Evolutionary conservation across 2,888 invertebrate genomes (phyloP), one percentile per base, ranked within the genome.

Genomic region (Rhingia rostrata): DNA sequence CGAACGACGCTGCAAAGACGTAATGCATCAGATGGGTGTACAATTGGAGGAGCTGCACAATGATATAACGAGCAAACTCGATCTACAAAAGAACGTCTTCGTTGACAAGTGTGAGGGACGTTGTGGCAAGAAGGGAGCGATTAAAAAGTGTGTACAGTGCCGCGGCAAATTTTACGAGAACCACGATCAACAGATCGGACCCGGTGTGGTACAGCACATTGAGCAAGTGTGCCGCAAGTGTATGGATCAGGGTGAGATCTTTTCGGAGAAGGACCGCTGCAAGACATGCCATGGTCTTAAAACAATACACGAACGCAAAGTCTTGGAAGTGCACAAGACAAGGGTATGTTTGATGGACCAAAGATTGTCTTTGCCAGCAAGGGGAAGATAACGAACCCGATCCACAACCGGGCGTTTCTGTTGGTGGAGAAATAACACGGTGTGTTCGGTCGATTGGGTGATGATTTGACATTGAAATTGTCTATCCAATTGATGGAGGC

Each of bases 321-420:
- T 98, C 86, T 92, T 99, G 2, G 99, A 99, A 92, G 98, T 99
- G 10, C 97, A 98, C 89, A 95, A 63, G 98, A 98, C 87, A 94
- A 96, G 92, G 98, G 99, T 75, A 99, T 99, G 98, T 93, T 94
- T 56, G 98, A 99, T 91, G 98, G 97, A 0, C 98, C 99, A 91
- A 98, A 97, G 92, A 97, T 99, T 86, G 93, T 95, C 33, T 99
- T 99, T 90, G 93, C 93, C 86, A 98, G 98, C 0, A 98, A 99
- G 92, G 99, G 99, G n/a, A n/a, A 53, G 98, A 99, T 92, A 98
- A 99, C 90, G 98, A 98, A 90, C 98, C 98, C 0, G 98, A 97
- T 32, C 92, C 97, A 64, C 97, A 97, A 89, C 94, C 99, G 3
- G 99, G 99, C 51, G 98, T 97, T 99, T 89, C 95, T 99, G 45